Base-by-base conservation (phyloP, 2,113 vertebrate genomes). In the Heterotilapia buettikoferi region DNA sequence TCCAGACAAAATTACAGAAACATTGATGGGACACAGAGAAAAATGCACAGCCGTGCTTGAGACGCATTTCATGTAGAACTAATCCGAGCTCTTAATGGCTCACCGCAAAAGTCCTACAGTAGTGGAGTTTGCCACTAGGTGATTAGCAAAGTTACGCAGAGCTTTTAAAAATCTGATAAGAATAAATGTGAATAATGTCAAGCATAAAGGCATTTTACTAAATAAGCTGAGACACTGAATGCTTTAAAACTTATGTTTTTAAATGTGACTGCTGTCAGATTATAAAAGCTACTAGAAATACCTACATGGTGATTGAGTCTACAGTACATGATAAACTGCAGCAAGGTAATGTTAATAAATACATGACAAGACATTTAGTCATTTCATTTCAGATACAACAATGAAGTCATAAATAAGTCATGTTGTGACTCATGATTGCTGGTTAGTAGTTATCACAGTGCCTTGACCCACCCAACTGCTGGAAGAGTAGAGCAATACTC, bases 401-500 rank as follows among this genome's bases (percentile, higher is more conserved):
- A 8, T 38, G 80, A 14, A 92, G 33, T 86, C 59, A 91, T 14
- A n/a, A 73, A 73, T 11, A 84, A 84, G 21, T 43, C 29, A 83
- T n/a, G 10, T 38, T 21, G 9, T 90, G 84, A 78, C 79, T 89
- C 24, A 66, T 36, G 71, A 89, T 78, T n/a, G 47, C 33, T 53
- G 45, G 18, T 84, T 79, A 38, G 71, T 19, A 18, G 26, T 40
- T 45, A 40, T 52, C 29, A 81, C 80, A 85, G 79, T 21, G 80
- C 21, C 2, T 16, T 54, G 82, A 97, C 98, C 88, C 97, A 99
- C 99, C 99, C 63, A 99, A 94, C 80, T 99, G 99, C 94, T 99
- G 98, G 96, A 99, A 99, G 90, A 99, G 97, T 89, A 99, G 96
- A 88, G 97, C 98, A 88, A 99, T 98, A 86, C 98, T 99, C 93